Evolutionary conservation across 2,888 invertebrate species (phyloP).

Genomic region (Hymenopus coronatus): DNA sequence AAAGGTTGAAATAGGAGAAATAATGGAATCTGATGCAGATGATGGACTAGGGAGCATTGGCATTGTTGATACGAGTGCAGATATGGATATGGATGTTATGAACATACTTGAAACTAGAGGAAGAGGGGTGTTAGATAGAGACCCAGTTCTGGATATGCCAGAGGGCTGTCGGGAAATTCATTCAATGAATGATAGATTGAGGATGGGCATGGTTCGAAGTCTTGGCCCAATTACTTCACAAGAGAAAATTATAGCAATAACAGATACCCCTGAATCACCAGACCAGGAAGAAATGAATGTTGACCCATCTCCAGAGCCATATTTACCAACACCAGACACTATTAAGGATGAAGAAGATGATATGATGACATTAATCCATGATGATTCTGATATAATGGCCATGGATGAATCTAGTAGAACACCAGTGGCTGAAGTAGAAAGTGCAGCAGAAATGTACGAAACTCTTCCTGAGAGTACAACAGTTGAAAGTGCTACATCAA

Average conservation of each 20-base stretch:
- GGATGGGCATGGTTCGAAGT: constrained; percentile 16
- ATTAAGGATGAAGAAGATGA: constrained; percentile 55
- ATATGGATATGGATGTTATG: constrained; percentile 48
- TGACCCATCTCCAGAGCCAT: constrained; percentile 49
- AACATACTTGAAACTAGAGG: constrained; percentile 43
- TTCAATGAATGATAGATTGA: constrained; percentile 17
- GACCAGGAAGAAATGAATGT: constrained; percentile 52
- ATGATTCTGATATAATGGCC: constrained; percentile 8
- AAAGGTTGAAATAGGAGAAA: constrained; percentile 27
- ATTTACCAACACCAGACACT: constrained; percentile 56
- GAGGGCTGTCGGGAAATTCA: constrained; percentile 12
- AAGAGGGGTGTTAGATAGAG: constrained; percentile 3
- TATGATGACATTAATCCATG: constrained; percentile 19
- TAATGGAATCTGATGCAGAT: constrained; percentile 26
- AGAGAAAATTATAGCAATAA: constrained; percentile 44
- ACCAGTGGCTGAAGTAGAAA: neutral
- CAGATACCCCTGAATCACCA: constrained; percentile 54
- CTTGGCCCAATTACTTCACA: neutral
- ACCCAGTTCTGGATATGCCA: constrained; percentile 15
- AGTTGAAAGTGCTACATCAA: neutral
- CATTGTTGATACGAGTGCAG: constrained; percentile 3
- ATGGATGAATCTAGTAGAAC: constrained; percentile 1
- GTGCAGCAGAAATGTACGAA: neutral
- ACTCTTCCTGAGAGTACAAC: neutral
- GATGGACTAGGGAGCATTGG: constrained; percentile 17